A percentile compares a stretch with the other conserved stretches of the same genome.
phyloP scores from a whole-genome alignment of 1,140 invertebrate genomes.

The Nymphalis io region DNA sequence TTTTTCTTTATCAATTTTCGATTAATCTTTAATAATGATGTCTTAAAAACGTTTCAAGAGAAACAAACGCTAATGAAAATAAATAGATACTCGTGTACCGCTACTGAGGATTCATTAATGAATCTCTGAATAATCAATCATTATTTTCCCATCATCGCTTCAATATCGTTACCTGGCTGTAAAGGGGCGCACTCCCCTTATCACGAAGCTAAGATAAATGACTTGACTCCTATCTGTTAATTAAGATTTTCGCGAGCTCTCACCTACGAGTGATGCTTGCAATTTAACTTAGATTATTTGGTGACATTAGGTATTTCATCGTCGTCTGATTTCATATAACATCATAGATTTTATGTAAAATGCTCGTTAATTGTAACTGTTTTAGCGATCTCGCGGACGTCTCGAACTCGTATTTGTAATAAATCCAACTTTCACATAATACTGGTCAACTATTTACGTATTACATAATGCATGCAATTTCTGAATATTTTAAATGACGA shows the following conservation, averaged over 20 bases:
- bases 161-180: conserved; percentile 59
- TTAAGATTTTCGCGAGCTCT: conserved; percentile 78
- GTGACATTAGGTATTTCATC: conserved; percentile 35
- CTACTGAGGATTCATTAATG: conserved; percentile 46
- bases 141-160: conserved; percentile 60
- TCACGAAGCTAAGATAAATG: conserved; percentile 71
- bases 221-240: conserved; percentile 76
- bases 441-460: background rate
- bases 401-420: background rate
- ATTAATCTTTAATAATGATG: conserved; percentile 22
- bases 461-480: too few species aligned
- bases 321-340: conserved; percentile 37
- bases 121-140: conserved; percentile 59
- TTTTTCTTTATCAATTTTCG: conserved; percentile 26
- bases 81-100: conserved; percentile 30
- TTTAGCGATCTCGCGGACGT: background rate
- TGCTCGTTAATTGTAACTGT: background rate
- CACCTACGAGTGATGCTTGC: conserved; percentile 68
- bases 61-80: conserved; percentile 19
- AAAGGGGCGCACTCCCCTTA: conserved; percentile 59
- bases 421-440: background rate
- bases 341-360: background rate
- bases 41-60: conserved; percentile 3
- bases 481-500: too few species aligned
- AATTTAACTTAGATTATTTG: conserved; percentile 63